Conservation (phyloP, 1,140 invertebrate genomes). For the Leptonema lineaticorne region DNA sequence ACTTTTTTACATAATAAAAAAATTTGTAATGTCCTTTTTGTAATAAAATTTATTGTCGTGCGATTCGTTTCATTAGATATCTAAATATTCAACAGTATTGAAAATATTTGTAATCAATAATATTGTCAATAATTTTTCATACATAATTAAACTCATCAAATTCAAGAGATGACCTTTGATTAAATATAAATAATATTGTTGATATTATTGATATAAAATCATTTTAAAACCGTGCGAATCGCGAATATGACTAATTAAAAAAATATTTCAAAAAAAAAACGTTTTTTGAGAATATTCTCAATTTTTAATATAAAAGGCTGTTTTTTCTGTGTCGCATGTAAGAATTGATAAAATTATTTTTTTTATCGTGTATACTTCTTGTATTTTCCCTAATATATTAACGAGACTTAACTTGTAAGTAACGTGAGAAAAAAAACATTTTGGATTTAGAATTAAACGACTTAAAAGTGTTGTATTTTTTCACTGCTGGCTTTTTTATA, state of each 20-base stretch:
- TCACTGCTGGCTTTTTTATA: conserved; percentile 24
- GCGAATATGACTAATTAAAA: no score
- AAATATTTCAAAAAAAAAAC: conserved; percentile 8
- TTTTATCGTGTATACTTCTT: no score
- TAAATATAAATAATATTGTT: no score
- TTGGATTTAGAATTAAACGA: background rate
- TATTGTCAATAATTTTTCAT: no score
- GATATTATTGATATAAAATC: no score
- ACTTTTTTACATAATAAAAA: conserved; percentile 1
- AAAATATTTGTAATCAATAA: no score
- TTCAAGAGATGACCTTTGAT: no score
- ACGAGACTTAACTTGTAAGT: background rate
- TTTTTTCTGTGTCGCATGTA: conserved; percentile 3
- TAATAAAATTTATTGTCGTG: background rate
- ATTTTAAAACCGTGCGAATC: no score
- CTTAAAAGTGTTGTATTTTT: conserved; percentile 24
- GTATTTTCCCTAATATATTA: background rate
- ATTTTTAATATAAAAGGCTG: conserved; percentile 11
- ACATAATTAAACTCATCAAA: no score
- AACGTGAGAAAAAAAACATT: conserved; percentile 13
- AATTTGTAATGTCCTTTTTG: background rate
- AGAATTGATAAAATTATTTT: conserved; percentile 15
- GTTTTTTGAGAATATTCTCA: no score
- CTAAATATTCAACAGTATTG: no score
- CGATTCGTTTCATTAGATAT: no score